Percentiles rank a stretch among this genome's conserved stretches.
Conservation (phyloP, 2,888 invertebrate species). For the Stenchaetothrips biformis region DNA sequence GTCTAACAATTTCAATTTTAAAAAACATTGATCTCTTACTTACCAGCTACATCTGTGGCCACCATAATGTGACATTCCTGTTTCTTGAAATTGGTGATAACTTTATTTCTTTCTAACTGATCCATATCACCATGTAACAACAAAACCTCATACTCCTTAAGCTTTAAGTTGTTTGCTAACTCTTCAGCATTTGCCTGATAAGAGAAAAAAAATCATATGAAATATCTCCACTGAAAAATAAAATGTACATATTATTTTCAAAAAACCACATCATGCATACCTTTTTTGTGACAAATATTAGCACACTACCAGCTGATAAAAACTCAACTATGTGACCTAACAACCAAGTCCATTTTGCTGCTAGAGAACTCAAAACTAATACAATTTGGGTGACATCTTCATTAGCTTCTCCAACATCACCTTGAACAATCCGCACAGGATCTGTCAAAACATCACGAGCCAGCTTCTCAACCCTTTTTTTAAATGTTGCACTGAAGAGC, state of each 20-base stretch:
- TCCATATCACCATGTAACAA: conserved; percentile 97
- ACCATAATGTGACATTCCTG: conserved; percentile 83
- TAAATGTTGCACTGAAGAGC: conserved; percentile 96
- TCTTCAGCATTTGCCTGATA: conserved; percentile 82
- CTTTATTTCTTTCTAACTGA: conserved; percentile 92
- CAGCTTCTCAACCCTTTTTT: conserved; percentile 84
- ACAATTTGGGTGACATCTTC: conserved; percentile 90
- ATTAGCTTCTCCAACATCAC: conserved; percentile 88
- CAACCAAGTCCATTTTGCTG: conserved; percentile 93
- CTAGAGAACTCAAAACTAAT: conserved; percentile 70
- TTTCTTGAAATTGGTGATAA: conserved; percentile 91
- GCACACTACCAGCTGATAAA: conserved; percentile 82
- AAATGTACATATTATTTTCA: neutral
- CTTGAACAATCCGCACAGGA: conserved; percentile 93
- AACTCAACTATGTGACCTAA: conserved; percentile 80
- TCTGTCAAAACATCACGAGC: conserved; percentile 91
- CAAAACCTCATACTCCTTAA: conserved; percentile 80
- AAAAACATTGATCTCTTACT: conserved; percentile 34
- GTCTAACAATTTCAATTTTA: conserved; percentile 26
- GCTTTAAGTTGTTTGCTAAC: conserved; percentile 65
- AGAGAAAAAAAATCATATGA: conserved; percentile 2
- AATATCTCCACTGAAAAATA: neutral
- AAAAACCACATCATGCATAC: conserved; percentile 45
- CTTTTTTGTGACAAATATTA: conserved; percentile 98
- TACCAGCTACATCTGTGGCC: conserved; percentile 87